Evolutionary conservation across 2,888 invertebrate genomes (phyloP), one percentile per base, ranked within the genome.

Genomic region (Callimorpha dominula): DNA sequence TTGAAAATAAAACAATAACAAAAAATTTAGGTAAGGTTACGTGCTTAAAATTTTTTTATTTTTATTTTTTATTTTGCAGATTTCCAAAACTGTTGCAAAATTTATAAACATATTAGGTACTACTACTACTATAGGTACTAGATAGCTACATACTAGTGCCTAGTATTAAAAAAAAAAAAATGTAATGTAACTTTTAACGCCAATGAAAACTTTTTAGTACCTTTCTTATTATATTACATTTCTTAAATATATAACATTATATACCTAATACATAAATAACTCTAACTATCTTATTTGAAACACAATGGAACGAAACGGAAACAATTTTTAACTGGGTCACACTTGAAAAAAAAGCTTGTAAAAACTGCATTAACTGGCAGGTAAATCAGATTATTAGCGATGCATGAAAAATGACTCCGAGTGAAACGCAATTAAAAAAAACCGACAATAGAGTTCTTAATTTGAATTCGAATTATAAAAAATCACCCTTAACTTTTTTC

Each of bases 331-430:
- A 78, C 82, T 82, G 80, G 83, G 85, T 82, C 78, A 84, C 74
- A 84, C 68, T 72, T 71, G 78, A 1, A 68, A 60, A 60, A 54
- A 68, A n/a, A 14, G 65, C 43, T 65, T 65, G 71, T 72, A 78
- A 81, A 69, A 80, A 81, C 82, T 87, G 85, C 87, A 88, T 84
- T 83, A 79, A 88, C 90, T 90, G 92, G 84, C 93, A 93, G 92
- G 93, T 94, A 95, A 95, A 95, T 95, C 95, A 95, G 93, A 93
- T 93, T 92, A 86, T 89, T 90, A 91, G 92, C 94, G 95, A 95
- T 94, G 95, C 95, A 94, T 95, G 95, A 95, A 94, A 95, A 95
- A 95, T 95, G 94, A 95, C 93, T 94, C 93, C 88, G 75, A 75
- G 79, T 85, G 79, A 80, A 83, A 86, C 89, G 88, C 92, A 94